Conservation (phyloP, 2,888 invertebrate species). For the Galeopsomyia nigrocyanea region DNA sequence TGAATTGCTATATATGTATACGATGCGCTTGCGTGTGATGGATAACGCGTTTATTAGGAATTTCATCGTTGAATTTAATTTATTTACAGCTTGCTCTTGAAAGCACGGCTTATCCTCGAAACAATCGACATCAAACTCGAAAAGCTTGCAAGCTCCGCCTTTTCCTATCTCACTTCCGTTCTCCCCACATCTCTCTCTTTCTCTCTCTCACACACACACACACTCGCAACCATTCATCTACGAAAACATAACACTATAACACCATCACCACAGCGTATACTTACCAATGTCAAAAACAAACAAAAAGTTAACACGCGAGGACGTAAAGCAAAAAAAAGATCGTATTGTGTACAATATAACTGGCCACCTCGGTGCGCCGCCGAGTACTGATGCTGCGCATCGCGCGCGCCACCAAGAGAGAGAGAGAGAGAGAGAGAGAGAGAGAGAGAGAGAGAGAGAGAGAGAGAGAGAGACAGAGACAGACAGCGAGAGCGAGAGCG, state of each 20-base stretch:
- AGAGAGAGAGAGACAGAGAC: constrained; percentile 1
- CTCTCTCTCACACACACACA: constrained; percentile 12
- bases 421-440: constrained; percentile 6
- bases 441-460: constrained; percentile 4
- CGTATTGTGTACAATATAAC: too few relatives aligned
- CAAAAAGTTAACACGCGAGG: neutral
- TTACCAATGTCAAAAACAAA: neutral
- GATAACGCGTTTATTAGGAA: too few relatives aligned
- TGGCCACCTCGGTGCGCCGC: neutral
- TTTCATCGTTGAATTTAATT: too few relatives aligned
- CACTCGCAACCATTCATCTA: constrained; percentile 11
- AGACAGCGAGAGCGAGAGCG: constrained; percentile 1
- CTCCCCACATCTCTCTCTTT: neutral
- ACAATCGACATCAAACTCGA: too few relatives aligned
- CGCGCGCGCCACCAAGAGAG: neutral
- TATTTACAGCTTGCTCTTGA: too few relatives aligned
- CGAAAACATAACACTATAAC: constrained; percentile 10
- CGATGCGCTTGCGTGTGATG: too few relatives aligned
- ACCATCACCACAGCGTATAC: neutral
- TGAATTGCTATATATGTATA: too few relatives aligned
- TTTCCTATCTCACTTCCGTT: neutral
- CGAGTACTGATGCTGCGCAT: constrained; percentile 14
- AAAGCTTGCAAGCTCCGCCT: too few relatives aligned
- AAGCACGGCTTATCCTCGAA: too few relatives aligned
- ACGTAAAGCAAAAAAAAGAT: too few relatives aligned